A percentile compares a stretch with the other conserved stretches of the same genome.
phyloP scores from a whole-genome alignment of 2,888 invertebrate genomes.

The Parnassius apollo region DNA sequence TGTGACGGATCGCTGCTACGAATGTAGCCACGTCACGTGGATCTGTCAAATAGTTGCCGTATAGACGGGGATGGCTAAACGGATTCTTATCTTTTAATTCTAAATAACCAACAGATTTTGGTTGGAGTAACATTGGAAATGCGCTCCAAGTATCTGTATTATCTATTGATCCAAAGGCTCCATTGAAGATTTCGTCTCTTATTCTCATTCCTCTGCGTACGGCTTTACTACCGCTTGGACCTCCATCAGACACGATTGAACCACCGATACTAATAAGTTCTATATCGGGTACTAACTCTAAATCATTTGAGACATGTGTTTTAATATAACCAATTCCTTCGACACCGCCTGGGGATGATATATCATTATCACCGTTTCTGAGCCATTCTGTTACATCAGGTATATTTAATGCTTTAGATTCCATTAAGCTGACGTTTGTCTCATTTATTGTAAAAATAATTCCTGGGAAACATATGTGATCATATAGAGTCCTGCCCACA shows the following conservation, averaged over 20 bases:
- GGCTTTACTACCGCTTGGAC: conserved; percentile 57
- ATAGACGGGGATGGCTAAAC: conserved; percentile 87
- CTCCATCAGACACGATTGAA: conserved; percentile 83
- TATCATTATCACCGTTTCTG: conserved; percentile 61
- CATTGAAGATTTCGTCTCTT: conserved; percentile 75
- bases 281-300: conserved; percentile 83
- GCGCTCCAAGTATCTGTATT: conserved; percentile 81
- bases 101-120: conserved; percentile 86
- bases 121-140: conserved; percentile 86
- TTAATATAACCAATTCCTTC: conserved; percentile 85
- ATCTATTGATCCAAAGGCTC: conserved; percentile 79
- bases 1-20: conserved; percentile 82
- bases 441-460: conserved; percentile 64
- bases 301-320: conserved; percentile 78
- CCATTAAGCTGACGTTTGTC: conserved; percentile 57
- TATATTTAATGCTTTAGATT: conserved; percentile 43
- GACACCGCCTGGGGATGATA: conserved; percentile 83
- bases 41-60: conserved; percentile 89
- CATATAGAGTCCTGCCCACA: conserved; percentile 84
- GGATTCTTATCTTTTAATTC: conserved; percentile 87
- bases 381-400: conserved; percentile 51
- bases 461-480: conserved; percentile 81
- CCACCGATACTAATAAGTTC: conserved; percentile 84
- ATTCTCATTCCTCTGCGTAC: conserved; percentile 80
- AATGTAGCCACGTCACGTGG: conserved; percentile 81